Evolutionary conservation across 1,140 invertebrate species (phyloP), one percentile per base, ranked within the genome.

Genomic region (Augochlora pura): DNA sequence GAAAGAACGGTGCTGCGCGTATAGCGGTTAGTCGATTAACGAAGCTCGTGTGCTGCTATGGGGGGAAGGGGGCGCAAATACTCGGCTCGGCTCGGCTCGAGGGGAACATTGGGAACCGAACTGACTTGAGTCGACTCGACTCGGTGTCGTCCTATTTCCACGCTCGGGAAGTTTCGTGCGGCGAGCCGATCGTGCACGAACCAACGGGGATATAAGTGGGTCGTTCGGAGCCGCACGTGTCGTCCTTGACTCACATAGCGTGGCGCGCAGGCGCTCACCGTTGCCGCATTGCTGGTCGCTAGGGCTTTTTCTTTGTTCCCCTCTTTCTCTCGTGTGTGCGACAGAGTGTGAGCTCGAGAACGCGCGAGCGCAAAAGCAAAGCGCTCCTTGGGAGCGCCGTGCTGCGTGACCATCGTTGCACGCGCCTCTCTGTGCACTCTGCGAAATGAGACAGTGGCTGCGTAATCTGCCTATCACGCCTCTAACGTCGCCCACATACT

Each of bases 191-290:
- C 77, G 84, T 64, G 78, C 76, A 89, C 91, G 91, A 92, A 89
- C 85, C 81, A 60, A 83, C 71, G 76, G 77, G 77, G 83, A 91
- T 89, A 89, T 90, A 92, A 91, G 91, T 93, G 93, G 92, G 92
- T 93, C 92, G 92, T 86, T 90, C 81, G 80, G 87, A 92, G 90
- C 90, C 91, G 91, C 92, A 93, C 92, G 92, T 93, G 92, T 93
- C 92, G 92, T 93, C 92, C 92, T 93, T 93, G 92, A 93, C 92
- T 93, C 91, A 93, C 91, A 93, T 93, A 92, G 91, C 80, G 86
- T 84, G 83, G 83, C 86, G 90, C 91, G 91, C 91, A 92, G 87
- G 90, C 91, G 83, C 85, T 88, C 84, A 85, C 89, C 86, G 89
- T 86, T 90, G 90, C 90, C 89, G 89, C 88, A 91, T 91, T 89